phyloP scores from a whole-genome alignment of 2,797 vertebrate species.

The Carcharodon carcharias region DNA sequence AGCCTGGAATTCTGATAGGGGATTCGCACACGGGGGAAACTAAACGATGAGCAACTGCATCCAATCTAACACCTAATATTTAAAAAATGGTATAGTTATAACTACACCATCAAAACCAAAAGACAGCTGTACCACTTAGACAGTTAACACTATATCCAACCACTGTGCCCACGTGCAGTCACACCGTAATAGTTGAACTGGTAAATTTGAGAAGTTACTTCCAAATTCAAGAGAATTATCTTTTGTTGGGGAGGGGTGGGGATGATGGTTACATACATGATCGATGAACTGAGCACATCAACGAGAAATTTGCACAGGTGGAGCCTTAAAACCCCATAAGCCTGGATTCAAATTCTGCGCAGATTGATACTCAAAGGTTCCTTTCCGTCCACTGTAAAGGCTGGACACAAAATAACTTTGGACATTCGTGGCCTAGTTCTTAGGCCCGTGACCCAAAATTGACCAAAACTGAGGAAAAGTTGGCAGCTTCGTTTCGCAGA shows the following conservation, averaged over 20 bases:
- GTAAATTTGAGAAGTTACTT: neutral
- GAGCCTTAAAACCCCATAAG: neutral
- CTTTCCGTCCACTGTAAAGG: neutral
- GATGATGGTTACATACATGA: neutral
- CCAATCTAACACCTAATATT: neutral
- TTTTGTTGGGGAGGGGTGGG: neutral
- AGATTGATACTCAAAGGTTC: neutral
- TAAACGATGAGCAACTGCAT: neutral
- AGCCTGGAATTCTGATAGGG: neutral
- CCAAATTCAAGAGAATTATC: neutral
- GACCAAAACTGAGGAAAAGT: neutral
- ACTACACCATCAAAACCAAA: neutral
- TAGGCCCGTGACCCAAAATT: neutral
- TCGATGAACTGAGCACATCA: neutral
- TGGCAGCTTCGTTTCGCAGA: neutral
- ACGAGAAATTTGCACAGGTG: neutral
- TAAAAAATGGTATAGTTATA: neutral
- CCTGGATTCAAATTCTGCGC: neutral
- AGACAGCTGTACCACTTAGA: neutral
- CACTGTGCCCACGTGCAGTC: neutral
- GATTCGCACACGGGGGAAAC: neutral
- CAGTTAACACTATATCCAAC: neutral
- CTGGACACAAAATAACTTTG: neutral
- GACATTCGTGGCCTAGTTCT: neutral
- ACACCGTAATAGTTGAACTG: neutral